Base-by-base conservation (phyloP, 23 tunicate species). In the Phallusia fumigata region DNA sequence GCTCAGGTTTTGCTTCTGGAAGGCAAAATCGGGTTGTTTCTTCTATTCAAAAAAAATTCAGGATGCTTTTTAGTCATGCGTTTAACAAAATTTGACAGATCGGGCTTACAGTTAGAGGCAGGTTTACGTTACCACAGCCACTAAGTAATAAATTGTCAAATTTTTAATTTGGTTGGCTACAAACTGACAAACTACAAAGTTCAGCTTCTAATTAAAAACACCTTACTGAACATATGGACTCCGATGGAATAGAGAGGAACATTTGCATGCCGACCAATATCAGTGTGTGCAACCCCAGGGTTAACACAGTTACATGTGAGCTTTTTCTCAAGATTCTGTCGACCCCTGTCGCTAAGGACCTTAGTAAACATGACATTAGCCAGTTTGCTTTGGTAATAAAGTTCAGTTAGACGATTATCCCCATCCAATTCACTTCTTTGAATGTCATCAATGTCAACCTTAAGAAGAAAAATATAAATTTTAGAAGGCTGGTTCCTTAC, bases 301-400 rank as follows among this genome's bases (percentile, higher is more conserved):
- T 78, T 86, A 10, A 89, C 52, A 72, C 92, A 88, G 49, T 89
- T 88, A 19, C 82, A 53, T 10, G 87, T 79, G 0, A 94, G 0
- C 34, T 53, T 80, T 5, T 47, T 50, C 16, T 73, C 78, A n/a
- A 76, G 49, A 21, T 83, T 53, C 6, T 36, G 6, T 28, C 33
- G 1, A 3, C 74, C 47, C 32, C 52, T 51, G n/a, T 89, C 81
- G 32, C 81, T 58, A 18, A 89, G 79, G 19, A 84, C 79, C 18
- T 89, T 90, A 15, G 98, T 94, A 77, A 94, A 94, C 33, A 72
- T 58, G 44, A 94, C 75, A 30, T 90, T 91, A 3, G 98, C 93
- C 30, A 94, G 79, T 83, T 94, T 94, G 90, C 98, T 94, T 77
- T 94, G 98, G 69, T 94, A 94, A 79, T 94, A 94, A 33, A 94